Evolutionary conservation across 2,113 vertebrate species (phyloP).

Genomic region (Uria aalge): DNA sequence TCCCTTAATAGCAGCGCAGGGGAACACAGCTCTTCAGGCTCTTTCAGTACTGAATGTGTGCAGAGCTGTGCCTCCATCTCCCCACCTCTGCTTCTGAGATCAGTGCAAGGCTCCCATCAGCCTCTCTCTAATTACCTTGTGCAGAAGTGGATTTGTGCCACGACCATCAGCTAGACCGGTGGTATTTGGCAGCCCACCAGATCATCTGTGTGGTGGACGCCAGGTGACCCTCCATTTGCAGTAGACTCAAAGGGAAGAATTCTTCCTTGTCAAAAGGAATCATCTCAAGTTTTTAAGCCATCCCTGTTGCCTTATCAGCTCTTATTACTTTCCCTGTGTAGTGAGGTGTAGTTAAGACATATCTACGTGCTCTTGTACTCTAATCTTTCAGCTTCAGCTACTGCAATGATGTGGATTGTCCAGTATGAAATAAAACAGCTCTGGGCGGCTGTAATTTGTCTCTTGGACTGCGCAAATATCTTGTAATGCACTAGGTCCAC

Average conservation of each 20-base stretch:
- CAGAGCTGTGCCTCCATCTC: not conserved
- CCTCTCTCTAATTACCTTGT: not conserved
- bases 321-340: not conserved
- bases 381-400: not conserved
- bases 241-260: not conserved
- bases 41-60: not conserved
- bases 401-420: not conserved
- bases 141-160: not conserved
- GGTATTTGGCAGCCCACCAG: not conserved
- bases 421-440: not conserved
- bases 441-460: not conserved
- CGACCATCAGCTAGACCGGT: not conserved
- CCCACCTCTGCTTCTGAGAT: not conserved
- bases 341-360: not conserved
- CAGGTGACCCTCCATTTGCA: not conserved
- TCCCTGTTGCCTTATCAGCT: not conserved
- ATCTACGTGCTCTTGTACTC: too few relatives aligned
- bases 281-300: not conserved
- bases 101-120: not conserved
- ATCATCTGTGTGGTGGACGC: not conserved
- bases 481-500: not conserved
- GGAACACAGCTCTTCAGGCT: not conserved
- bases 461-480: not conserved
- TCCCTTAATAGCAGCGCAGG: accelerated
- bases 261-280: not conserved